A percentile compares a stretch with the other conserved stretches of the same genome.
Conservation (phyloP, 2,797 vertebrate species). For the Poeciliopsis infans region DNA sequence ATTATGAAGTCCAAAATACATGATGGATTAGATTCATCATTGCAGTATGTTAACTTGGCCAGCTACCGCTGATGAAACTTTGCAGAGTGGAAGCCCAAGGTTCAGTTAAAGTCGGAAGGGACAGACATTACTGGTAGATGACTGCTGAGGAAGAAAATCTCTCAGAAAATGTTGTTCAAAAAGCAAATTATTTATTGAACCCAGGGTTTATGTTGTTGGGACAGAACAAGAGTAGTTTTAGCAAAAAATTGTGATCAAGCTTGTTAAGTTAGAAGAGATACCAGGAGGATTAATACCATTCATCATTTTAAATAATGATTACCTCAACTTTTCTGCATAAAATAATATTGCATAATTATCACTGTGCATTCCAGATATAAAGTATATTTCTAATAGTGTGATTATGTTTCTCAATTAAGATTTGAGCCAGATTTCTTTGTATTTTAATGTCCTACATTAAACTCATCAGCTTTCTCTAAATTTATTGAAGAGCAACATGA, state of each 20-base stretch:
- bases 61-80: conserved; percentile 37
- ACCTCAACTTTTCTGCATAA: not conserved
- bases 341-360: not conserved
- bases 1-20: conserved; percentile 59
- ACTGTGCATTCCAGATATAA: not conserved
- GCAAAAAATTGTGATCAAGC: not conserved
- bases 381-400: not conserved
- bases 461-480: conserved; percentile 35
- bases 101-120: conserved; percentile 1
- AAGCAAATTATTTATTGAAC: not conserved
- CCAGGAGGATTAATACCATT: not conserved
- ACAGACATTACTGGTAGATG: conserved; percentile 3
- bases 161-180: not conserved
- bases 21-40: conserved; percentile 59
- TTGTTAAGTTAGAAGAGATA: not conserved
- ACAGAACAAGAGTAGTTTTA: not conserved
- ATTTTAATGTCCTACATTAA: conserved; percentile 12
- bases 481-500: conserved; percentile 18
- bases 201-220: not conserved
- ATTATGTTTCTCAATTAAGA: conserved; percentile 15
- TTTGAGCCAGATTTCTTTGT: not conserved
- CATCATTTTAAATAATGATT: not conserved
- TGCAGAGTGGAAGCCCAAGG: conserved; percentile 6
- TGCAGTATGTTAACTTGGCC: conserved; percentile 40
- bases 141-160: not conserved